These are phyloP conservation scores for Onychostoma macrolepis DNA, from an alignment of 2,113 vertebrate species.

Conservation along the genomic window DNA sequence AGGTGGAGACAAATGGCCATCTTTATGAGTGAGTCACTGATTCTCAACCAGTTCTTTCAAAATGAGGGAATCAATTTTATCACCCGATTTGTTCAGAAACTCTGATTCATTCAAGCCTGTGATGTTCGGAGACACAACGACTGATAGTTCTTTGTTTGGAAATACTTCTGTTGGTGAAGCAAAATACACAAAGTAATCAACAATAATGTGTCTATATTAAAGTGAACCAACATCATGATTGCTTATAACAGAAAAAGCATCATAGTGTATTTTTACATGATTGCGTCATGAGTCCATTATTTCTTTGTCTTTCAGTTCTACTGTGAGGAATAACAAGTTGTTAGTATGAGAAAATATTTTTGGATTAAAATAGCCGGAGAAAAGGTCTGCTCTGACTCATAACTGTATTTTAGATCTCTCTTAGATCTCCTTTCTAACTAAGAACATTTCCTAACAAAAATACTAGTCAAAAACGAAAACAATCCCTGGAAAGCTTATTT, in stretches of 20 bases:
- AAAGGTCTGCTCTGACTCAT: not conserved
- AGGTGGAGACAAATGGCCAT: not conserved
- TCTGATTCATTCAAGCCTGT: not conserved
- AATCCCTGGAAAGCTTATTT: not conserved
- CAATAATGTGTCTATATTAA: not conserved
- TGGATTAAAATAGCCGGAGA: not conserved
- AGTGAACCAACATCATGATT: too few relatives aligned
- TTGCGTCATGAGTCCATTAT: not conserved
- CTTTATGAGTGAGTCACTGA: not conserved
- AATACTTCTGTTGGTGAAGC: not conserved
- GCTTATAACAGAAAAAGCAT: not conserved
- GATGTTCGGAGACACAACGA: not conserved
- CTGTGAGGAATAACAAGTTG: not conserved
- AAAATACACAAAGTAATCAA: not conserved
- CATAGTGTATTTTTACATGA: not conserved
- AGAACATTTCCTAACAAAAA: not conserved
- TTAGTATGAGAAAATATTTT: not conserved
- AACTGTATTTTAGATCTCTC: not conserved
- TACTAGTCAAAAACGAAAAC: not conserved
- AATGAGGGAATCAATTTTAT: not conserved
- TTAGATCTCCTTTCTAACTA: not conserved
- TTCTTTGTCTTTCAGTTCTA: not conserved
- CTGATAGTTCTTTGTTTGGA: not conserved
- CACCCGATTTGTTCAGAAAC: not conserved
- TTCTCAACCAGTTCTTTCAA: not conserved